phyloP scores from a whole-genome alignment of 1,140 invertebrate species.

The Formica exsecta region DNA sequence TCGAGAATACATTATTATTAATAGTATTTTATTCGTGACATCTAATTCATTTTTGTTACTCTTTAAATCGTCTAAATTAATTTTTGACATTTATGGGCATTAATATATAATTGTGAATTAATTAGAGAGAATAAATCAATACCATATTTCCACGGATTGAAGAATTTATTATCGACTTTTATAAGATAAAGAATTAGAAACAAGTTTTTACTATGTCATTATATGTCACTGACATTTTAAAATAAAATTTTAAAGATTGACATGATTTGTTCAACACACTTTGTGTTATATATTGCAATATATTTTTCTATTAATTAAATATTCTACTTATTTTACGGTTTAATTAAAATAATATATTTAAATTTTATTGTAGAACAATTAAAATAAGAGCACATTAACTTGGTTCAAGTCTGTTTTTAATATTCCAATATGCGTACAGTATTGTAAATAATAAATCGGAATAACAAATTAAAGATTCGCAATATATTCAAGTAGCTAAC shows the following conservation, averaged over 20 bases:
- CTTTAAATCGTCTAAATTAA: background rate
- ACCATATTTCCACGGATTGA: background rate
- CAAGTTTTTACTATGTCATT: background rate
- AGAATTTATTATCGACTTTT: background rate
- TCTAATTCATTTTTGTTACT: conserved; percentile 6
- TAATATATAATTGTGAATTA: background rate
- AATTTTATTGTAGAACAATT: background rate
- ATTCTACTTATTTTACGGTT: conserved; percentile 14
- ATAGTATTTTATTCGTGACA: background rate
- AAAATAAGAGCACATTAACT: background rate
- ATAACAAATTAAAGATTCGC: conserved; percentile 13
- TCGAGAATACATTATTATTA: background rate
- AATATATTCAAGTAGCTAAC: background rate
- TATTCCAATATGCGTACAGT: background rate
- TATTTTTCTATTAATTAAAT: background rate
- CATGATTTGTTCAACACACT: background rate
- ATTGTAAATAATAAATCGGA: conserved; percentile 13
- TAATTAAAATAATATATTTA: background rate
- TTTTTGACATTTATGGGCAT: background rate
- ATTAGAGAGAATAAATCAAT: conserved; percentile 8
- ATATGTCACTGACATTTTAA: background rate
- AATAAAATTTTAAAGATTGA: conserved; percentile 22
- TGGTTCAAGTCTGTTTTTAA: background rate
- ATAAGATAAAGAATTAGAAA: conserved; percentile 9
- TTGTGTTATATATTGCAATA: background rate